These are phyloP conservation scores for Orientallactaga sibirica DNA, from an alignment of 2,797 vertebrate genomes.

Conservation along the genomic window DNA sequence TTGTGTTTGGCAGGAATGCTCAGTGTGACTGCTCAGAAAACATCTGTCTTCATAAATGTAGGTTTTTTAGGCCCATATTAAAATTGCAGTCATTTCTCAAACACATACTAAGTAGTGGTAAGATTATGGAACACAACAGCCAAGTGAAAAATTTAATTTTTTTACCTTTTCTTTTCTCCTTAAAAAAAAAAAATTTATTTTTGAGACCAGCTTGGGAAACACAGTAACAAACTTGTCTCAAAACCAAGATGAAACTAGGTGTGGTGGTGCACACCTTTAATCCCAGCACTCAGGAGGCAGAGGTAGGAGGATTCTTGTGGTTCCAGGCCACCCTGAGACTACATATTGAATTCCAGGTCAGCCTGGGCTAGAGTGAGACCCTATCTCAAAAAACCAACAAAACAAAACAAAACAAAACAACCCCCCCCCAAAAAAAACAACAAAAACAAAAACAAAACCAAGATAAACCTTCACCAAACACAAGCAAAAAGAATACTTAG, in stretches of 20 bases:
- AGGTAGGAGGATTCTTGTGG: too few species aligned
- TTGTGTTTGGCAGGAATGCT: constrained; percentile 37
- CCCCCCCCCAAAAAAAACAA: too few species aligned
- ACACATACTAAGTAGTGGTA: constrained; percentile 38
- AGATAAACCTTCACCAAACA: not conserved
- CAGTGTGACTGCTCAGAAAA: constrained; percentile 2
- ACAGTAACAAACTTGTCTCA: not conserved
- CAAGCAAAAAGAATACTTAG: not conserved
- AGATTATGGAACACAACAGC: not conserved
- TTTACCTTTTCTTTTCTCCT: not conserved
- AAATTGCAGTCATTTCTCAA: constrained; percentile 48
- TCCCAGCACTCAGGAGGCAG: too few species aligned
- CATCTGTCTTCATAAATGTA: constrained; percentile 50
- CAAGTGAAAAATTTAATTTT: constrained; percentile 36
- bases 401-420: too few species aligned
- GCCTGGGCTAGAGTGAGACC: too few species aligned
- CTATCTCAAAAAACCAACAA: too few species aligned
- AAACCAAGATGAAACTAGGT: not conserved
- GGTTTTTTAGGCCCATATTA: constrained; percentile 27
- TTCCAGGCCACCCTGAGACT: too few species aligned
- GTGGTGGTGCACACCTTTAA: too few species aligned
- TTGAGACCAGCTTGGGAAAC: not conserved
- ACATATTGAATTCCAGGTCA: too few species aligned
- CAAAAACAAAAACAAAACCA: not conserved
- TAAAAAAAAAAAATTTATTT: too few species aligned